Base-by-base conservation (phyloP, 2,888 invertebrate species). In the Cordilura impudica region DNA sequence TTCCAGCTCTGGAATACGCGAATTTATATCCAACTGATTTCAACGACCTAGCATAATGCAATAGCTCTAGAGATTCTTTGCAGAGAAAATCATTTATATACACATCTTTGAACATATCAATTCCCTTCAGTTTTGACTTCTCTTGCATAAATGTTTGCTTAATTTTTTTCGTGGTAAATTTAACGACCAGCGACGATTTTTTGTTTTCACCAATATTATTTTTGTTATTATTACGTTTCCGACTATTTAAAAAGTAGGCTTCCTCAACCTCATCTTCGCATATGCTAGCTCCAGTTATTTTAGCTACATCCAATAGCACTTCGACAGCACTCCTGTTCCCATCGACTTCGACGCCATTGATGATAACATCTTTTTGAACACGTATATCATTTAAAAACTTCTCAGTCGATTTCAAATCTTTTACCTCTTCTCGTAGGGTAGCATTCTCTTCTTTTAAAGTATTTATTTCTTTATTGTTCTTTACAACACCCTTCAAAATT, bases 11-110 rank as follows among this genome's bases (percentile, higher is more conserved):
- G 1, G 31, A 12, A 49, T 31, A 63, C 2, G 47, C n/a, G 45
- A 19, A 63, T 49, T 63, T 31, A 14, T 19, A 63, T 1, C 61
- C 26, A 18, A 49, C 29, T 10, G 18, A 5, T 19, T 63, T 49
- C 18, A 47, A 4, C 1, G 47, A 47, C 26, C 12, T 61, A 2
- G 47, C 47, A 47, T 61, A 29, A 10, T 29, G 45, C 4, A 47
- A 47, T 2, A 61, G 16, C 8, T 61, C 19, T 8, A 47, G 6
- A 19, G 61, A 18, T n/a, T 47, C 31, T 47, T 31, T 61, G n/a
- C 45, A 63, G 2, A 31, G 31, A 31, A 63, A 63, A 31, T 63
- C 49, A 19, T 63, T 63, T 1, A 63, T 26, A 31, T 29, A 63
- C 18, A 47, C 61, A 3, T 14, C 12, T 16, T 60, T 43, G 4